Evolutionary conservation across 2,888 invertebrate species (phyloP).

Genomic region (Epsilonema sp.): DNA sequence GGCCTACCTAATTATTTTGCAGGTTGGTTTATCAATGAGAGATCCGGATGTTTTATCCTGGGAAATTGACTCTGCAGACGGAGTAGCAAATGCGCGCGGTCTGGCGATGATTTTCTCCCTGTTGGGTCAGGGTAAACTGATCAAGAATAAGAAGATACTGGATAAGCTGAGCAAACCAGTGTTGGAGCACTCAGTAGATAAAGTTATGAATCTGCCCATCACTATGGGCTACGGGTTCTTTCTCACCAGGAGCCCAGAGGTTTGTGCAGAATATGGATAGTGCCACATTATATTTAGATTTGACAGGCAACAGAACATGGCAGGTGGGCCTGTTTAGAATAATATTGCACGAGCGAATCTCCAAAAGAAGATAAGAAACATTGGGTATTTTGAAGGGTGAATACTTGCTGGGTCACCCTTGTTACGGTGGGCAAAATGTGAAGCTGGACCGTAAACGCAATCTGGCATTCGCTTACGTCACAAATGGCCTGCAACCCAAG

Average conservation of each 20-base stretch:
- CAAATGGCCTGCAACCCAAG: constrained; percentile 24
- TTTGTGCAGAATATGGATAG: too few species aligned
- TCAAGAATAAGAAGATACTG: constrained; percentile 12
- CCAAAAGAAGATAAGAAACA: too few species aligned
- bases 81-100: constrained; percentile 22
- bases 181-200: constrained; percentile 12
- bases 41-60: too few species aligned
- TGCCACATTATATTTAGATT: too few species aligned
- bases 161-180: constrained; percentile 9
- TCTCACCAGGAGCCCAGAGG: too few species aligned
- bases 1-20: too few species aligned
- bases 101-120: constrained; percentile 26
- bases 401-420: constrained; percentile 27
- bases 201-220: constrained; percentile 12
- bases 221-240: constrained; percentile 15
- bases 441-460: constrained; percentile 28
- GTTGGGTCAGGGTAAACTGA: constrained; percentile 20
- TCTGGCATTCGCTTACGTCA: constrained; percentile 30
- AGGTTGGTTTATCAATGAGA: constrained; percentile 20
- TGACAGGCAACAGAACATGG: too few species aligned
- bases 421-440: constrained; percentile 32
- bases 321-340: too few species aligned
- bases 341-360: too few species aligned
- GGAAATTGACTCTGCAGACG: constrained; percentile 24
- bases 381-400: not conserved